These are phyloP conservation scores for Xestia c-nigrum DNA, from an alignment of 2,888 invertebrate genomes.

Conservation along the genomic window DNA sequence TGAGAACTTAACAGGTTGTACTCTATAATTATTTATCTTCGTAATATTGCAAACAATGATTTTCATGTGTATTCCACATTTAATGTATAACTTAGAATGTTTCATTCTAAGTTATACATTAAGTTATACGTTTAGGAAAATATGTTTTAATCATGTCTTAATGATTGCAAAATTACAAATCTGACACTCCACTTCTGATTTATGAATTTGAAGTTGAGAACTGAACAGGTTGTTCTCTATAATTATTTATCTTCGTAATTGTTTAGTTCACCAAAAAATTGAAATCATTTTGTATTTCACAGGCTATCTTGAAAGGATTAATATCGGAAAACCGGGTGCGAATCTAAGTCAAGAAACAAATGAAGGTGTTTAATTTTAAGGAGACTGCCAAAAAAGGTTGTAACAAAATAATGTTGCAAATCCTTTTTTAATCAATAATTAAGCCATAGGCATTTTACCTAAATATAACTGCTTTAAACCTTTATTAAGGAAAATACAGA, in stretches of 20 bases:
- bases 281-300: background rate
- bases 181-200: background rate
- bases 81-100: too few species aligned
- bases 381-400: background rate
- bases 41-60: background rate
- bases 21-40: background rate
- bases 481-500: conserved; percentile 20
- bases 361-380: background rate
- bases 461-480: conserved; percentile 22
- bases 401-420: background rate
- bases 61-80: background rate
- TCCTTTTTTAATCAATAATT: conserved; percentile 30
- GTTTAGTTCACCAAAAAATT: background rate
- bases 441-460: conserved; percentile 3
- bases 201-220: background rate
- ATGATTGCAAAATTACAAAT: background rate
- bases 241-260: background rate
- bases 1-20: background rate
- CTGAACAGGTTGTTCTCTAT: background rate
- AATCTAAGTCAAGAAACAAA: background rate
- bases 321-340: background rate
- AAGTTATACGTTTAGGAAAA: too few species aligned
- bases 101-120: too few species aligned
- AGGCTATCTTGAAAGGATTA: background rate
- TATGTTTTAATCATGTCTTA: background rate